Conservation (phyloP, 2,888 invertebrate genomes). For the Merodon equestris region DNA sequence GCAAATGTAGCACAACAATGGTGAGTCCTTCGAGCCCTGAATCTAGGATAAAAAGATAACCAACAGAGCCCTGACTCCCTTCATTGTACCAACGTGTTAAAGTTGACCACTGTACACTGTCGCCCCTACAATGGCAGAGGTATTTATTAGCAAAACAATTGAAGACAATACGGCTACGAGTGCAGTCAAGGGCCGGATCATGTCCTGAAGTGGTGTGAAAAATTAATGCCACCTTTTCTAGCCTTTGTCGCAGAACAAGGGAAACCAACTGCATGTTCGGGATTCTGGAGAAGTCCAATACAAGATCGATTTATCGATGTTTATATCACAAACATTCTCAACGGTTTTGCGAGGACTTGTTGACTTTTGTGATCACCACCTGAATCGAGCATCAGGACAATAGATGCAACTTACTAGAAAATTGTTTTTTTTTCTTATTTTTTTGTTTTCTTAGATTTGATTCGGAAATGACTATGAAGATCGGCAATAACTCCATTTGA, state of each 20-base stretch:
- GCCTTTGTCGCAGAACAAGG: conserved; percentile 15
- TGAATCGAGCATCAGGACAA: conserved; percentile 51
- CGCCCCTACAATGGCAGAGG: conserved; percentile 49
- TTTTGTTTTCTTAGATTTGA: too few species aligned
- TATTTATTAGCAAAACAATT: conserved; percentile 64
- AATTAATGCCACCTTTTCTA: conserved; percentile 47
- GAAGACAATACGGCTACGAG: conserved; percentile 34
- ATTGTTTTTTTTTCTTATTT: conserved; percentile 38
- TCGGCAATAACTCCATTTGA: conserved; percentile 2
- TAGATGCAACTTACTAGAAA: conserved; percentile 45
- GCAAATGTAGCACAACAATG: conserved; percentile 62
- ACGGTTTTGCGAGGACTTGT: conserved; percentile 51
- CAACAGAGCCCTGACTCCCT: conserved; percentile 28
- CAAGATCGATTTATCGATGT: conserved; percentile 61
- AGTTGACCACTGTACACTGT: conserved; percentile 58
- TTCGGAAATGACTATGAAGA: background rate
- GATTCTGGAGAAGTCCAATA: conserved; percentile 34
- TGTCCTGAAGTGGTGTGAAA: conserved; percentile 62
- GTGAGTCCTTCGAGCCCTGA: conserved; percentile 20
- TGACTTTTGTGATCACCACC: conserved; percentile 55
- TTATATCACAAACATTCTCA: conserved; percentile 54
- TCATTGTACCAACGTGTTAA: conserved; percentile 58
- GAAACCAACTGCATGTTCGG: conserved; percentile 46
- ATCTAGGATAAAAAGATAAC: conserved; percentile 56
- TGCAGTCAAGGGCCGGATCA: conserved; percentile 60